Conservation (phyloP, 2,888 invertebrate genomes). For the Tipula lateralis region DNA sequence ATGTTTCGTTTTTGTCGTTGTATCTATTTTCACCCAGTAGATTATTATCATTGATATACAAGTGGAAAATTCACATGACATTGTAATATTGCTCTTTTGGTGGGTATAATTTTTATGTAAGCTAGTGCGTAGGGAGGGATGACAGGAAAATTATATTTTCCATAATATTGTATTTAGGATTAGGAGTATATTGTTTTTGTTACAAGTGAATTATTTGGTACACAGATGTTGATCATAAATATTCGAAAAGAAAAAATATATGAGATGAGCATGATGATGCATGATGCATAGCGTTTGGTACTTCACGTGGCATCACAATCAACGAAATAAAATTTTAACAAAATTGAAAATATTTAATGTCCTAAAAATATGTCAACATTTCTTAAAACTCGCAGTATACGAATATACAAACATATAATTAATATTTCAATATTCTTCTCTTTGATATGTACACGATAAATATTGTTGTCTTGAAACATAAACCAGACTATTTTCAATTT, state of each 20-base stretch:
- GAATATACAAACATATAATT: not conserved
- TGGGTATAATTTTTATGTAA: slow-evolving; percentile 4
- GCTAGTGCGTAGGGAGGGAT: not conserved
- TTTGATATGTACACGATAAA: not conserved
- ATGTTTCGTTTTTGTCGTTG: slow-evolving; percentile 4
- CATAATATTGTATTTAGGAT: not conserved
- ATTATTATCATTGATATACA: slow-evolving; percentile 12
- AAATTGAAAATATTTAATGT: not conserved
- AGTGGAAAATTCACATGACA: slow-evolving; percentile 26
- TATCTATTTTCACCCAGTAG: not conserved
- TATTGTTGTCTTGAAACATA: not conserved
- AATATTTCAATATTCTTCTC: not conserved
- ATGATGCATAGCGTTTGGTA: slow-evolving; percentile 1
- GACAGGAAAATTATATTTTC: slow-evolving; percentile 25
- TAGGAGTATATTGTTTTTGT: not conserved
- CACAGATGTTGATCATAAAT: not conserved
- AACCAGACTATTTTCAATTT: not conserved
- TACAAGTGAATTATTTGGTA: not conserved
- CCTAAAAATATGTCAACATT: not conserved
- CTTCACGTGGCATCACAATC: not conserved
- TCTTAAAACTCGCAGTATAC: not conserved
- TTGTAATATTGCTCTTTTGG: slow-evolving; percentile 28
- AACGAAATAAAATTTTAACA: not conserved
- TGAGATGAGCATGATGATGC: slow-evolving; percentile 1
- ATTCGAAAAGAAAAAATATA: not conserved